Base-by-base conservation (phyloP, 2,888 invertebrate species). In the Drosophila robusta region DNA sequence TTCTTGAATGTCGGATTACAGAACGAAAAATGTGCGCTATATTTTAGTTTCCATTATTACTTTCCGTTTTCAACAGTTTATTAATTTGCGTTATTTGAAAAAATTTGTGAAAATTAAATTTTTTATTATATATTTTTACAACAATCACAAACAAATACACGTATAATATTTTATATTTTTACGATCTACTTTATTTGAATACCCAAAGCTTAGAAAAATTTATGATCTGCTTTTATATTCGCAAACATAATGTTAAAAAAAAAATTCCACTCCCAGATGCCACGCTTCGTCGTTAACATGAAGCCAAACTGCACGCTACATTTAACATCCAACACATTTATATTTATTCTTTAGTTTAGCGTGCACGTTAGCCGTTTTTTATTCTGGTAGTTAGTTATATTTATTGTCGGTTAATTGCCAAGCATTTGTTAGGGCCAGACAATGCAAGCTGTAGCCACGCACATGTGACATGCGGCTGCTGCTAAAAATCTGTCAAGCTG, bases 401-500 rank as follows among this genome's bases (percentile, higher is more conserved):
- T 78, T 85, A 75, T 75, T 71, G 70, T 75, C 52, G 50, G 67
- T 67, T 86, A 86, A 86, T 83, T 77, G 75, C 67, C 66, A 63
- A 4, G 57, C 70, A 77, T 74, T 77, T 78, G 78, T 73, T 64
- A 50, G 45, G 29, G 44, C 29, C 42, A 61, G 54, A 79, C 54
- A 68, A 71, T 80, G 64, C 67, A 47, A 39, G 39, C 29, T 16
- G 58, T 41, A 60, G 65, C 65, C 83, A 81, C 86, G 85, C 87
- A 87, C 66, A 87, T 82, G 73, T 69, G 64, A 38, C 70, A 29
- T 29, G 9, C 29, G 8, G 26, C 64, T 50, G 41, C 46, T 39
- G 50, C 55, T 42, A 41, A 64, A 76, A 64, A 66, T 69, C 67
- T 74, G 75, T 76, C 73, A 71, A 77, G 64, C 60, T 68, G 47